Conservation (phyloP, 2,113 vertebrate genomes). For the Pterocles burchelli region DNA sequence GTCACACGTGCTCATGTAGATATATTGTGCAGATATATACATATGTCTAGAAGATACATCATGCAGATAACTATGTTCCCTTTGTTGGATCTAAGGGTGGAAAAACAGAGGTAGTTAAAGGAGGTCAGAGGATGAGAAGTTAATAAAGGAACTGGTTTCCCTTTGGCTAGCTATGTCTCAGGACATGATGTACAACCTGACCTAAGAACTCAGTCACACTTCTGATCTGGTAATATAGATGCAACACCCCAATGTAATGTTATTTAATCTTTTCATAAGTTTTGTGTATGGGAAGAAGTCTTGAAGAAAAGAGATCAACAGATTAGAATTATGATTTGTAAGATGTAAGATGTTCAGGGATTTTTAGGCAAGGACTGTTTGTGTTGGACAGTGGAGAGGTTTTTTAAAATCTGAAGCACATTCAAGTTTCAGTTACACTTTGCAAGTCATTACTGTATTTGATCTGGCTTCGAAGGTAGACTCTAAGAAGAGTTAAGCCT, state of each 20-base stretch:
- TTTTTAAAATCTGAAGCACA: background rate
- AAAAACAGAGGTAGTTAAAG: background rate
- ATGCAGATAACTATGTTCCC: background rate
- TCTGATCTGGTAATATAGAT: background rate
- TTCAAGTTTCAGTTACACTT: background rate
- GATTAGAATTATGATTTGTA: background rate
- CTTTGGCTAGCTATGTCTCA: background rate
- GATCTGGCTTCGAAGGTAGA: background rate
- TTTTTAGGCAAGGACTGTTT: background rate
- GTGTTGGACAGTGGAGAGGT: background rate
- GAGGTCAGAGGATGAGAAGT: background rate
- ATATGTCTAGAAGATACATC: background rate
- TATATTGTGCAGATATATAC: background rate
- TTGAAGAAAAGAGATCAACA: background rate
- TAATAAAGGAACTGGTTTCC: background rate
- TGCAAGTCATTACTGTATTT: background rate
- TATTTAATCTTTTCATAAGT: background rate
- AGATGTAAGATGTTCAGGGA: background rate
- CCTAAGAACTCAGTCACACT: background rate
- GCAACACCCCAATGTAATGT: background rate
- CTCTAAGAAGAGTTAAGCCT: background rate
- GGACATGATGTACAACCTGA: background rate
- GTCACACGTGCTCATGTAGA: accelerated
- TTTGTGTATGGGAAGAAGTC: background rate
- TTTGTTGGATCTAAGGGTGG: background rate